A percentile compares a stretch with the other conserved stretches of the same genome.
These are phyloP conservation scores for Ianthella basta DNA, from an alignment of 37 sponge, comb jelly and placozoan genomes.

Conservation along the genomic window DNA sequence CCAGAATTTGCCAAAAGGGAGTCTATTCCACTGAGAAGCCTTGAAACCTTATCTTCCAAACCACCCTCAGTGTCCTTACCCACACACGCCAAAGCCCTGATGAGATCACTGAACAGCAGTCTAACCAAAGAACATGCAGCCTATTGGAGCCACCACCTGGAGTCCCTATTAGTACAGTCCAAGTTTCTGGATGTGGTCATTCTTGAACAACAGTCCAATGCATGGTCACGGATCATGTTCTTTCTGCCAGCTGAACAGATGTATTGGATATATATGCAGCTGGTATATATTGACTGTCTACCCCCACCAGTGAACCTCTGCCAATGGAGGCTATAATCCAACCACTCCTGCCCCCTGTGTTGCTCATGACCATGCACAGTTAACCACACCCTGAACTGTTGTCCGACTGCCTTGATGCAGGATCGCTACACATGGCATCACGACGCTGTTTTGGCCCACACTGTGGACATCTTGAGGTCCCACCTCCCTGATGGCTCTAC, in stretches of 20 bases:
- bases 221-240: constrained; percentile 4
- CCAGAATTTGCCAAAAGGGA: constrained; percentile 4
- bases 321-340: not conserved
- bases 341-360: not conserved
- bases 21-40: not conserved
- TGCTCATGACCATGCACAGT: not conserved
- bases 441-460: not conserved
- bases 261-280: too few relatives aligned
- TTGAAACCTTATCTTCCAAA: not conserved
- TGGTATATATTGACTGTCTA: too few relatives aligned
- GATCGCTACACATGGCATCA: not conserved
- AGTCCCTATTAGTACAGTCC: constrained; percentile 1
- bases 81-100: not conserved
- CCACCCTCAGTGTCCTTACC: not conserved
- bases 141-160: too few relatives aligned
- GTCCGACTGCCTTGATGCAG: not conserved
- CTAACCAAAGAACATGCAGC: not conserved
- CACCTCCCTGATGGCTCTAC: not conserved
- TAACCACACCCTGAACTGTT: not conserved
- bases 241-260: not conserved
- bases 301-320: not conserved
- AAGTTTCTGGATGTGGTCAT: not conserved
- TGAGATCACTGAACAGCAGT: not conserved
- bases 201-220: too few relatives aligned
- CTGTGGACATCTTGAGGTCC: not conserved